Base-by-base conservation (phyloP, 2,797 vertebrate genomes). In the Danio choprae region DNA sequence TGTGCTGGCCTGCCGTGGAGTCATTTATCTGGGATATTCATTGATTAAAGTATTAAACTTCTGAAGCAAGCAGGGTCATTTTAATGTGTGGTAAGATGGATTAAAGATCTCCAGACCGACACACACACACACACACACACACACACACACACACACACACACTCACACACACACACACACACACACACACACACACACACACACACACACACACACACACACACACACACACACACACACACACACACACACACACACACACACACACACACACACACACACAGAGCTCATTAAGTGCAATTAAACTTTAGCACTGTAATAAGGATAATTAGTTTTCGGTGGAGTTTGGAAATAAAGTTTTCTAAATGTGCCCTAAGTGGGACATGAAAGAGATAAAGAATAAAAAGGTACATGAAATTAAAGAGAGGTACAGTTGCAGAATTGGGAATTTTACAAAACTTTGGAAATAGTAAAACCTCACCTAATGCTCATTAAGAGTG, bases 1-100 rank as follows among this genome's bases (percentile, higher is more conserved):
- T 80, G 51, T 73, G 59, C 64, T 29, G 50, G 43, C 41, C n/a
- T 75, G 10, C 18, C 22, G 46, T 40, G 60, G 56, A 74, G 46
- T 79, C 6, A 67, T 80, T 84, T 70, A 82, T 82, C 65, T 56
- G 51, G 36, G 43, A 46, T 15, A 67, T 58, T 38, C 43, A 70
- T 55, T 70, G 71, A 82, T 80, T 81, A 55, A 62, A 56, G 36
- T n/a, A 79, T 78, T 36, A 29, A 56, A 44, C 62, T 55, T 62
- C 76, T 48, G 78, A 81, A n/a, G 40, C 13, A 68, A 74, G 65
- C 48, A 68, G 53, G 36, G 73, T 68, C 29, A 48, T 40, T 65
- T 60, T 59, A 67, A 53, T 63, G 29, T 60, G 59, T 71, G 43
- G 50, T 40, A 79, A 74, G 51, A 51, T 16, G 62, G 69, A 77